Base-by-base conservation (phyloP, 2,113 vertebrate genomes). In the Oxyruncus cristatus region DNA sequence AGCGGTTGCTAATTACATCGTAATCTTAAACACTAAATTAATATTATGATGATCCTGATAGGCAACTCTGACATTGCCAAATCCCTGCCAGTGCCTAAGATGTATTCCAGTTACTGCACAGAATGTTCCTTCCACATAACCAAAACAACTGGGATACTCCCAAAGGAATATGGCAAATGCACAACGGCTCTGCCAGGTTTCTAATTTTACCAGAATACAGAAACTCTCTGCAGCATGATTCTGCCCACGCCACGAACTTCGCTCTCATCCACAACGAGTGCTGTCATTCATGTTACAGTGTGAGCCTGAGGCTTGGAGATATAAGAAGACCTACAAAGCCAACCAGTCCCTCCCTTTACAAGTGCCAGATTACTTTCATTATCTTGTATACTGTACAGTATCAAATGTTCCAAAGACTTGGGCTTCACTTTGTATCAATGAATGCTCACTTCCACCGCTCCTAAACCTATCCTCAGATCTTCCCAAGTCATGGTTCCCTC, bases 11-110 rank as follows among this genome's bases (percentile, higher is more conserved):
- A 96, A 96, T 94, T 95, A 96, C 85, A 95, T 85, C n/a, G 3
- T 92, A 94, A 97, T 96, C 90, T 97, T 94, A 94, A 94, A 94
- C 88, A 95, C 70, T 94, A 87, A 92, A 96, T 96, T 97, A 92
- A 93, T 94, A 91, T 92, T 96, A 92, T 46, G 83, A 96, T 91
- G 92, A 93, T 93, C 73, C 96, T 92, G 95, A 96, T 95, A 94
- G 83, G 88, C 91, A 94, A 94, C 66, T 78, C 85, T 94, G 93
- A 96, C 96, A 92, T 66, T 97, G 83, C 65, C 94, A 97, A 73
- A 96, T 82, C 66, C 72, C 93, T 88, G 72, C 86, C 71, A 78
- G 30, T 37, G 65, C 72, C 72, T 89, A 76, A 93, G 61, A 95
- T 30, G 37, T 37, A 91, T 46, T 66, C 32, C 65, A 67, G 85